Base-by-base conservation (phyloP, 2,113 vertebrate species). In the Microcebus ravelobensis region DNA sequence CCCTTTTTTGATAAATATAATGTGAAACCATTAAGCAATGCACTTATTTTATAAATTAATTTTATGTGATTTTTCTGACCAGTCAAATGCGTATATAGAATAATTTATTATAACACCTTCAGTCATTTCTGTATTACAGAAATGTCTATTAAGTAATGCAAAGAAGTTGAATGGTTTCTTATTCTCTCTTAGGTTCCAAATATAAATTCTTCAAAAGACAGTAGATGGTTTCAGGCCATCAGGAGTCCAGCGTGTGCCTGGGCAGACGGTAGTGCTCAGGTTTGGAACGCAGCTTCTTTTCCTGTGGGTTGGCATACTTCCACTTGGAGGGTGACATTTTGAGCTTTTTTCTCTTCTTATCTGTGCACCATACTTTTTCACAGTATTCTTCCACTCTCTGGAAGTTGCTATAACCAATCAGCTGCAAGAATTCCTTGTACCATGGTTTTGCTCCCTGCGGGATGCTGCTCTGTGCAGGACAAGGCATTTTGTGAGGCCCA, bases 391-490 rank as follows among this genome's bases (percentile, higher is more conserved):
- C 99, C 50, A 99, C 99, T 63, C 98, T 98, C 97, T 99, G 99
- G 97, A 99, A 99, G 96, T 99, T 99, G 96, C 99, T 99, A 20
- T 99, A 99, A 85, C 99, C 99, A 91, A 99, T 99, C 52, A 99
- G 97, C 98, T 99, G 99, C 91, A 99, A 98, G 96, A 99, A 99
- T 85, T 99, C 99, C 92, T 99, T 99, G 97, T 99, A 99, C 99
- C 99, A 99, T 4, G 99, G 98, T 95, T 98, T 99, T 14, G 98
- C 96, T 81, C 97, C 98, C 5, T 98, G 99, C 39, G 98, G 98
- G 34, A 98, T 84, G 82, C 98, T 98, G 23, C 98, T 98, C 14
- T 99, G 98, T 1, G 96, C 96, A 4, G 98, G 98, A 57, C 99
- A 98, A 10, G 98, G 99, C 97, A 98, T 98, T 98, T 98, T 99